Percentiles rank a stretch among this genome's conserved stretches.
Evolutionary conservation across 2,888 invertebrate genomes (phyloP).

Genomic region (Tillus elongatus): DNA sequence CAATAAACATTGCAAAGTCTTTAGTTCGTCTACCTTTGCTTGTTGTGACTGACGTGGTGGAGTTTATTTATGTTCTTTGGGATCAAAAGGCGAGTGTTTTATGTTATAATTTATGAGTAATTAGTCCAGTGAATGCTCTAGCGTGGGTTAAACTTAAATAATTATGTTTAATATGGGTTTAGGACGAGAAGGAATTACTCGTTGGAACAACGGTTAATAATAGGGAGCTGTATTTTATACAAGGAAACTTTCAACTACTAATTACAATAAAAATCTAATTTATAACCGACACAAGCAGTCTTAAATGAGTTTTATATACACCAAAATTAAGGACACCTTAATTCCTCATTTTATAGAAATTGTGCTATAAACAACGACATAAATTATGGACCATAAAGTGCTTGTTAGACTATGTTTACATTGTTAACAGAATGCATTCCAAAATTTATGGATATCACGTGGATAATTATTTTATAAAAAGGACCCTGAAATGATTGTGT

Average conservation of each 20-base stretch:
- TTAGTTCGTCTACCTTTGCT: conserved; percentile 35
- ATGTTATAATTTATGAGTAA: conserved; percentile 39
- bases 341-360: no score
- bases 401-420: no score
- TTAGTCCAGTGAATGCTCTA: conserved; percentile 31
- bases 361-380: no score
- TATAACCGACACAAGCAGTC: conserved; percentile 17
- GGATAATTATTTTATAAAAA: no score
- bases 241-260: conserved; percentile 20
- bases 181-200: conserved; percentile 22
- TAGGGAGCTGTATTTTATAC: conserved; percentile 17
- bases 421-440: no score
- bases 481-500: no score
- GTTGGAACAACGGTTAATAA: conserved; percentile 19
- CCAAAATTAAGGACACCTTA: no score
- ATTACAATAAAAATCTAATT: conserved; percentile 16
- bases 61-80: conserved; percentile 37
- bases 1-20: conserved; percentile 34
- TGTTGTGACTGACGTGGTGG: conserved; percentile 34
- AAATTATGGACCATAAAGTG: no score
- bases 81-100: conserved; percentile 38
- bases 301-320: no score
- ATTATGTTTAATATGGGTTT: conserved; percentile 34
- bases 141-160: conserved; percentile 33
- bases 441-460: no score